Evolutionary conservation across 2,888 invertebrate species (phyloP).

Genomic region (Harpagoxenus sublaevis): DNA sequence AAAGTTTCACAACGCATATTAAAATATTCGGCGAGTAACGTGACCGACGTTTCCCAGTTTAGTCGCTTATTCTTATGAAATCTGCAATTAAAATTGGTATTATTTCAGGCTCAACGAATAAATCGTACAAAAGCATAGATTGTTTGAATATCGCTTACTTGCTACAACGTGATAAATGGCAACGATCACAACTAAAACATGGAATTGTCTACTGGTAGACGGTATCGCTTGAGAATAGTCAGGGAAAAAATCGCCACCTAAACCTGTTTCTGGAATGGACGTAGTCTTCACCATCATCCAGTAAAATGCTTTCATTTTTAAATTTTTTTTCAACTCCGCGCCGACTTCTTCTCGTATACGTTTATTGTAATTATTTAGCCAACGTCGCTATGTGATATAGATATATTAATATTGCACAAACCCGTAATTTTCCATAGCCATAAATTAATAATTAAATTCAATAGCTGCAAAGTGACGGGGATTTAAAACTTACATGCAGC

Average conservation of each 20-base stretch:
- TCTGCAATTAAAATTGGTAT: slow-evolving; percentile 6
- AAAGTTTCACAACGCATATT: background rate
- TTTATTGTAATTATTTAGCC: slow-evolving; percentile 93
- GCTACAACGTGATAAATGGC: slow-evolving; percentile 55
- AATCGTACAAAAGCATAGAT: background rate
- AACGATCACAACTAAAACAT: slow-evolving; percentile 46
- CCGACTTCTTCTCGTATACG: slow-evolving; percentile 92
- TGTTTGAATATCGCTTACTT: slow-evolving; percentile 54
- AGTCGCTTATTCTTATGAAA: slow-evolving; percentile 1
- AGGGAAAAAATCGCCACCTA: slow-evolving; percentile 75
- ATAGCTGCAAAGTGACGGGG: background rate
- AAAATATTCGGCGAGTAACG: background rate
- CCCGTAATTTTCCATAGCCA: background rate
- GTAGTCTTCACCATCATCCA: slow-evolving; percentile 95
- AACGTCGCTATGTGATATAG: slow-evolving; percentile 88
- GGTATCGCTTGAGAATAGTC: slow-evolving; percentile 62
- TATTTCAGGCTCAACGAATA: background rate
- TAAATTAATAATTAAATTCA: slow-evolving; percentile 7
- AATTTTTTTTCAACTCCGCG: slow-evolving; percentile 90
- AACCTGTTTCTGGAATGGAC: slow-evolving; percentile 88
- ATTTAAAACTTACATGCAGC: slow-evolving; percentile 90
- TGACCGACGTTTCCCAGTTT: background rate
- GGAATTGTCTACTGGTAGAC: slow-evolving; percentile 61
- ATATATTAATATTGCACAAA: slow-evolving; percentile 3
- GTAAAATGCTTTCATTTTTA: slow-evolving; percentile 91